Evolutionary conservation across 1,140 invertebrate genomes (phyloP), one percentile per base, ranked within the genome.

Genomic region (Drosophila suzukii): DNA sequence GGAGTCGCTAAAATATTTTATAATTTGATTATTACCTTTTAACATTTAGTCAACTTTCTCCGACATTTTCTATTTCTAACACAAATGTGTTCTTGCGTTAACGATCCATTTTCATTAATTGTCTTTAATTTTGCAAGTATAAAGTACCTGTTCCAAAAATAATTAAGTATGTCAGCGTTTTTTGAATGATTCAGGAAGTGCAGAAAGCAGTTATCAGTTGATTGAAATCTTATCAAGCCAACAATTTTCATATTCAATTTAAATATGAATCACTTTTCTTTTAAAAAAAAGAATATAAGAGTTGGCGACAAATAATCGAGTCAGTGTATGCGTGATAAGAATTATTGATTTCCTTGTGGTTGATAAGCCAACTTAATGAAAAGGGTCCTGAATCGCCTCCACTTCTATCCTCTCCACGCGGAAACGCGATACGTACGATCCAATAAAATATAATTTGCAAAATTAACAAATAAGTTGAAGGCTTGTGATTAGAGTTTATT

Each of bases 401-500:
- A 4, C 13, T 12, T 0, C 20, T n/a, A 41, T n/a, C 36, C 12
- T 38, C 53, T 11, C 8, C 13, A 17, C 30, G 24, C 75, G 63
- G 70, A 65, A 78, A 63, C 38, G 74, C 67, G 71, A 70, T 79
- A 49, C 11, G n/a, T 44, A 44, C 61, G 39, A 44, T 6, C 43
- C 30, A 65, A 80, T 59, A 78, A 82, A 81, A 63, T 77, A 68
- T 68, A 74, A 78, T 75, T 78, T 78, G 65, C 58, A 65, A 81
- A 77, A 77, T 81, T 82, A 79, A 80, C 60, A 79, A 78, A 77
- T 74, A 57, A 75, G 55, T 70, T 51, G 43, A 68, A 39, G 41
- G 27, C 68, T 62, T 38, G 36, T 60, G 81, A 84, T 84, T 84
- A 85, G 56, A 84, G 62, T 85, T 85, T 77, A 85, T 81, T 50